Evolutionary conservation across 2,113 vertebrate species (phyloP), one percentile per base, ranked within the genome.

Genomic region (Ovibos moschatus): DNA sequence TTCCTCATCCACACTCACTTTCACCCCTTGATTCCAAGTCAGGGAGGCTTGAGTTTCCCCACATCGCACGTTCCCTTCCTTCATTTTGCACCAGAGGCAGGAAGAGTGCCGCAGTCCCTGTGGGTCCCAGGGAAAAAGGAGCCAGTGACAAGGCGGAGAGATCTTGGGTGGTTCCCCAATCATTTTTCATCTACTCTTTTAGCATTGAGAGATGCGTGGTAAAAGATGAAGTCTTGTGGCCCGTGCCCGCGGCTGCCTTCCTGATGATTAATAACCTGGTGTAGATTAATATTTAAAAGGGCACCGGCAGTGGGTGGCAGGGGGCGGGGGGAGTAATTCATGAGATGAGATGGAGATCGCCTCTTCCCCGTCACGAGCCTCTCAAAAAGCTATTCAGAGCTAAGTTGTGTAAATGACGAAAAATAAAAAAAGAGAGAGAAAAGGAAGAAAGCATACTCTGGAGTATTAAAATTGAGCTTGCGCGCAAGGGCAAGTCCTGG

Each of bases 281-380:
- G 47, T 53, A 92, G n/a, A 78, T 96, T 86, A 98, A 97, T 97
- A 98, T 92, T 98, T 97, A 94, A 98, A 96, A 98, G 88, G 6
- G 3, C 85, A 47, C 62, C 11, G 1, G 67, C 19, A 2, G 19
- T 12, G 1, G 10, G 33, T 19, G 9, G 64, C 1, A 0, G 15
- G 16, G 64, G n/a, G 16, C 2, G 1, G 76, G 43, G 89, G 88
- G 71, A 97, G 78, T 57, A 76, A 97, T 98, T 95, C 50, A 1
- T 71, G 67, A 96, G 74, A 64, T 64, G 87, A 96, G 92, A 79
- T 0, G 0, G 81, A 84, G 30, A 86, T 87, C 76, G 12, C 53
- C 33, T 53, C 25, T 9, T 94, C 97, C n/a, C 43, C 81, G n/a
- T 14, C 64, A n/a, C 87, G 9, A 21, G 19, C 2, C 9, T 43